Conservation (phyloP, 2,888 invertebrate genomes). For the Lepidocyrtinus sp. region DNA sequence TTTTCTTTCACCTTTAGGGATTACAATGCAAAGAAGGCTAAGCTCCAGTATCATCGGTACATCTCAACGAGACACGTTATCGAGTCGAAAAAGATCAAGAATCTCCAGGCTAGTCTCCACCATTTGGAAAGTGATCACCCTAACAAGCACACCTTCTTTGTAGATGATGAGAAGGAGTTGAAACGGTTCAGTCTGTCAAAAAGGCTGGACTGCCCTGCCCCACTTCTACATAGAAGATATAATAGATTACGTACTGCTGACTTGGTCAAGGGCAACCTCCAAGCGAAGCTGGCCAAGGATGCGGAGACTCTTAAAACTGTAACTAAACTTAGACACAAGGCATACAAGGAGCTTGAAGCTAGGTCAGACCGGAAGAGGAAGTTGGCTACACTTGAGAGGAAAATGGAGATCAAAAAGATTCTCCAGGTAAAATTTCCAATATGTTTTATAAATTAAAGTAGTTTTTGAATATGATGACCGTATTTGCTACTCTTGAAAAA, state of each 20-base stretch:
- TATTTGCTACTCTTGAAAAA: neutral
- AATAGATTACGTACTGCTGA: conserved; percentile 79
- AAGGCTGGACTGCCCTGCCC: conserved; percentile 83
- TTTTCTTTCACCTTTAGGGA: conserved; percentile 74
- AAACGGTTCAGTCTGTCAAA: conserved; percentile 80
- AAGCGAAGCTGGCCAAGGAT: conserved; percentile 74
- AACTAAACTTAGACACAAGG: conserved; percentile 77
- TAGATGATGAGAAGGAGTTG: conserved; percentile 78
- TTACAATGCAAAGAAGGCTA: conserved; percentile 86
- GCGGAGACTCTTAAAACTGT: conserved; percentile 74
- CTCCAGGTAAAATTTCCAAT: conserved; percentile 74
- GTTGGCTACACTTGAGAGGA: conserved; percentile 82
- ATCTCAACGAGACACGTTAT: conserved; percentile 87
- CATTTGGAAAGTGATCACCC: conserved; percentile 81
- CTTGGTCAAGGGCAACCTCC: conserved; percentile 69
- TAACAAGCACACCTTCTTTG: conserved; percentile 87
- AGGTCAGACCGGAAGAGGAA: conserved; percentile 85
- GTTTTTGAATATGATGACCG: neutral
- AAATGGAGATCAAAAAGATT: conserved; percentile 82
- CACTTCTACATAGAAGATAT: conserved; percentile 79
- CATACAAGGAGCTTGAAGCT: conserved; percentile 83
- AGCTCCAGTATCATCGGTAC: conserved; percentile 88
- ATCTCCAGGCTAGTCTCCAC: conserved; percentile 85
- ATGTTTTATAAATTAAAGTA: neutral
- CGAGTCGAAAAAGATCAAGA: conserved; percentile 84